Evolutionary conservation across 1,140 invertebrate species (phyloP).

Genomic region (Coelopa frigida): DNA sequence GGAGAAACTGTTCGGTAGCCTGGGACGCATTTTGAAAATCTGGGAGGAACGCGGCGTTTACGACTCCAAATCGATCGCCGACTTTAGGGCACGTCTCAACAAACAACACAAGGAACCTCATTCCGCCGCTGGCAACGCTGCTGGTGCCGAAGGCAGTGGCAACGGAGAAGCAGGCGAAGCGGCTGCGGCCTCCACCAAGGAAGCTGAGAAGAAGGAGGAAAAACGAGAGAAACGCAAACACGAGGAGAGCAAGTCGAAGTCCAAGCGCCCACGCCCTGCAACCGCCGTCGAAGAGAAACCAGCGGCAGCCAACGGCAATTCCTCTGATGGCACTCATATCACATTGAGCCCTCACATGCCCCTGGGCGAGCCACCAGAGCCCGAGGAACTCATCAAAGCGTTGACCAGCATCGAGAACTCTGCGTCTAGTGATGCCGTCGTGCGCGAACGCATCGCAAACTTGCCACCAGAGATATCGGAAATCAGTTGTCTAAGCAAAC

Average conservation of each 20-base stretch:
- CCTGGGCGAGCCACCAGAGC: constrained; percentile 77
- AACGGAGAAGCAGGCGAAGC: constrained; percentile 11
- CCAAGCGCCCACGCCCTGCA: constrained; percentile 6
- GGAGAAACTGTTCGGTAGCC: constrained; percentile 67
- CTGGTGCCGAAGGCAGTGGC: constrained; percentile 17
- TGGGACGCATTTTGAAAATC: constrained; percentile 77
- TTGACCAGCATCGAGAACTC: constrained; percentile 85
- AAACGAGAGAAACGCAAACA: constrained; percentile 29
- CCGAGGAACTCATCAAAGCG: constrained; percentile 77
- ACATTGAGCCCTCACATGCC: constrained; percentile 71
- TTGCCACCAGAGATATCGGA: constrained; percentile 92
- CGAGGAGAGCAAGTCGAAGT: constrained; percentile 23
- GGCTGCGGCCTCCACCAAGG: constrained; percentile 39
- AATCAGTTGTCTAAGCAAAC: constrained; percentile 71
- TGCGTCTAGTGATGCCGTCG: constrained; percentile 86
- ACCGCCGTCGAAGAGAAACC: constrained; percentile 2
- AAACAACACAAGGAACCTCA: constrained; percentile 13
- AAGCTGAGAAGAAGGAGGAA: constrained; percentile 25
- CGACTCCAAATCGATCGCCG: constrained; percentile 65
- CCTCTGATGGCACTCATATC: constrained; percentile 23
- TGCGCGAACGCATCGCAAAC: constrained; percentile 87
- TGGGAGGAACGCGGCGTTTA: constrained; percentile 92
- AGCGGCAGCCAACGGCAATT: constrained; percentile 26
- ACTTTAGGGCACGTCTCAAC: constrained; percentile 48
- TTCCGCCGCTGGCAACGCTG: constrained; percentile 9